Evolutionary conservation across 2,113 vertebrate genomes (phyloP), one percentile per base, ranked within the genome.

Genomic region (Centropus bengalensis): DNA sequence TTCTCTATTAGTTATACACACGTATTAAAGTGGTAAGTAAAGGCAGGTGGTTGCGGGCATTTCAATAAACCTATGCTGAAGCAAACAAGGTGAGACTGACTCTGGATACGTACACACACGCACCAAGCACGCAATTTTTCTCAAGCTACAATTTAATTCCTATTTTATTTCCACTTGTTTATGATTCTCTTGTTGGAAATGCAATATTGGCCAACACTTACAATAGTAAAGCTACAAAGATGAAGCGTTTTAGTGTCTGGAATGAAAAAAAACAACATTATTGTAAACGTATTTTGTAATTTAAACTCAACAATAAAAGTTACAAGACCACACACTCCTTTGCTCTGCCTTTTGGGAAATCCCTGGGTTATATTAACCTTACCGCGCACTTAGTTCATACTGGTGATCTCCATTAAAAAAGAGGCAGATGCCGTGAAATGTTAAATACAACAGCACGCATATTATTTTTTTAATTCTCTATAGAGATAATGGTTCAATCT

Each of bases 291-390:
- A 27, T 81, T 95, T 71, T 49, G 52, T 59, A 83, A 75, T 81
- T 89, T 90, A 66, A 89, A 76, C 8, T 80, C 70, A 49, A 75
- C n/a, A 82, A 27, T 85, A 47, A 59, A 83, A 86, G 42, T 80
- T 91, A 71, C 13, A 93, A 68, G 82, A 90, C 82, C 90, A 86
- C 82, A 92, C 60, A 81, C 30, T 81, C 44, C 15, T 67, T 83
- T 44, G 8, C 13, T 82, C 45, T 89, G 76, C 19, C 71, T 70
- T 94, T 62, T 52, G 73, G 82, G 88, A 91, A 94, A 83, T 81
- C 52, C 42, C 44, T 70, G n/a, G 14, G 81, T 75, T 88, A 33
- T 82, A 45, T 63, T 88, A 86, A 86, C 71, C 33, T 56, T 60
- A 85, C 58, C 60, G 82, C 36, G 22, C 36, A 82, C 28, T 77